Conservation (phyloP, 2,888 invertebrate species). For the Heteromyza rotundicornis region DNA sequence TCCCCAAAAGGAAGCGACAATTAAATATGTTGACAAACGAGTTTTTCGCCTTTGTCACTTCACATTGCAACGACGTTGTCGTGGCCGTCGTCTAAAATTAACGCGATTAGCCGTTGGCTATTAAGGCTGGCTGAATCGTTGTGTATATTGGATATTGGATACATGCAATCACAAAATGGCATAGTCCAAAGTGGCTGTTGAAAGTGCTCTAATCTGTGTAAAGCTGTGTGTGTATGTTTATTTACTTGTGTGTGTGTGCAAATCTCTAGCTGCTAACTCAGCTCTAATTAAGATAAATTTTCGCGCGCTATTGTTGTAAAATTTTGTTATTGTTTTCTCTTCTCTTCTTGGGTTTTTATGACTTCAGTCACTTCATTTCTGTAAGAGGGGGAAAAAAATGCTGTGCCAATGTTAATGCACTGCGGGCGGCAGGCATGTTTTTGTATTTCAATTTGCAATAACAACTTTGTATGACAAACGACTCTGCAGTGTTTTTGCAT, state of each 20-base stretch:
- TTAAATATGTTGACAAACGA: constrained; percentile 39
- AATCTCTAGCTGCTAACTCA: not conserved
- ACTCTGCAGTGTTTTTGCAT: no score
- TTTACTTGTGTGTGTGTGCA: not conserved
- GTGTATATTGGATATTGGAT: not conserved
- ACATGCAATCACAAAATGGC: not conserved
- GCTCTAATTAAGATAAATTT: constrained; percentile 22
- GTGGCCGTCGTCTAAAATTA: constrained; percentile 10
- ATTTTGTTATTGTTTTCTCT: not conserved
- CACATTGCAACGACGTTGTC: not conserved
- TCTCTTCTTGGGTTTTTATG: not conserved
- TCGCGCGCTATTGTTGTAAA: not conserved
- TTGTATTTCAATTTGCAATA: no score
- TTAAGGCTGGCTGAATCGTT: no score
- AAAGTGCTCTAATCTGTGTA: no score
- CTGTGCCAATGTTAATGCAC: no score
- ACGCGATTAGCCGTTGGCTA: not conserved
- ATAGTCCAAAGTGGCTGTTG: no score
- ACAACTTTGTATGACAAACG: no score
- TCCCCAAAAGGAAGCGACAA: constrained; percentile 41
- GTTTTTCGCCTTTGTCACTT: constrained; percentile 26
- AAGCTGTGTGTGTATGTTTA: not conserved
- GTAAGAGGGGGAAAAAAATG: no score
- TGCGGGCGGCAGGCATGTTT: no score
- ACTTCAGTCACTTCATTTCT: not conserved